Evolutionary conservation across 1,140 invertebrate species (phyloP).

Genomic region (Drosophila yakuba): DNA sequence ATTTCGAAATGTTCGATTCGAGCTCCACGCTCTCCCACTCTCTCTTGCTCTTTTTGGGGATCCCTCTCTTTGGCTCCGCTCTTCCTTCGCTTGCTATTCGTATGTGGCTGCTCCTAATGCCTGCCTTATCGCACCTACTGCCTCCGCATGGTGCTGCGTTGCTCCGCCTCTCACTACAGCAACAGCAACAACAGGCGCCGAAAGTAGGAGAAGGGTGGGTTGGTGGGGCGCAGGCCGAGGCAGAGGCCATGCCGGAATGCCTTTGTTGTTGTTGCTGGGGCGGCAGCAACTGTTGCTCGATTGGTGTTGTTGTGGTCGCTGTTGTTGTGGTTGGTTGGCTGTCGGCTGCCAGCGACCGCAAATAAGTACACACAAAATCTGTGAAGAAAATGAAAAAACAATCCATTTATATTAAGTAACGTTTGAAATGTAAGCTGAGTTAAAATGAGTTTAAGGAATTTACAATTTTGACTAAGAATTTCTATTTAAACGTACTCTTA

Average conservation of each 20-base stretch:
- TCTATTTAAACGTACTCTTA: not conserved
- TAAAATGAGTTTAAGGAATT: not conserved
- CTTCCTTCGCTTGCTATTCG: conserved; percentile 16
- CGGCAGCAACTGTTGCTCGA: conserved; percentile 34
- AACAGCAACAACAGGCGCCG: conserved; percentile 31
- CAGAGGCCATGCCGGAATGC: conserved; percentile 32
- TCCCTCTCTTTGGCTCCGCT: conserved; percentile 6
- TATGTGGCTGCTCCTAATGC: conserved; percentile 26
- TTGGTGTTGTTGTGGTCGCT: conserved; percentile 53
- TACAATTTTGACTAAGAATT: not conserved
- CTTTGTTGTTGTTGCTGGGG: conserved; percentile 45
- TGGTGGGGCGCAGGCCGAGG: conserved; percentile 31
- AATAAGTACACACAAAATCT: conserved; percentile 1
- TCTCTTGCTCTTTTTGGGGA: conserved; percentile 15
- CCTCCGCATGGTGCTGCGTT: conserved; percentile 9
- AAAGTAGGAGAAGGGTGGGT: conserved; percentile 34
- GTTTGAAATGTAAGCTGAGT: not conserved
- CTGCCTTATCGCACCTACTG: conserved; percentile 67
- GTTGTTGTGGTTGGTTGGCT: conserved; percentile 75
- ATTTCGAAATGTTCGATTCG: conserved; percentile 5
- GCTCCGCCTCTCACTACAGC: conserved; percentile 39
- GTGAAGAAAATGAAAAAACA: not conserved
- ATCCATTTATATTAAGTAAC: conserved; percentile 1
- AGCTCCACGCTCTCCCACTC: conserved; percentile 23
- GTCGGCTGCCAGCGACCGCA: conserved; percentile 40